Conservation (phyloP, 2,797 vertebrate species). For the Loriculus beryllinus region DNA sequence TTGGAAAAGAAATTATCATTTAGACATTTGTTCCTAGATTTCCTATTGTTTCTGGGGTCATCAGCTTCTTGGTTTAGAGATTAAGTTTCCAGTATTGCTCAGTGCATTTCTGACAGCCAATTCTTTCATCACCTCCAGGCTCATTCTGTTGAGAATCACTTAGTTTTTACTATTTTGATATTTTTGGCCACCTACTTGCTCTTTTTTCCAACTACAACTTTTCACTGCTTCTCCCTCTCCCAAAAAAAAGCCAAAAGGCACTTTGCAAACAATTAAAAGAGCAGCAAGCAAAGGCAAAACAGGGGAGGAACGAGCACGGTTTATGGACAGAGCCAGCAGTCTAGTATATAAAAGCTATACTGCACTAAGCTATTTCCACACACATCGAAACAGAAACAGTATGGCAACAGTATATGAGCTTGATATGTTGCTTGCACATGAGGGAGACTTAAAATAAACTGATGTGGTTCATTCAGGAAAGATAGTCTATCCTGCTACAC, state of each 20-base stretch:
- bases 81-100: background rate
- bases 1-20: background rate
- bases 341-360: background rate
- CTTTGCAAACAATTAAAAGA: background rate
- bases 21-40: background rate
- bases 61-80: background rate
- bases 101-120: background rate
- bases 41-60: background rate
- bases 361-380: background rate
- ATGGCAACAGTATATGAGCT: background rate
- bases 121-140: background rate
- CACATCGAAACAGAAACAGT: background rate
- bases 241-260: background rate
- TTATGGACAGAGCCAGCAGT: background rate
- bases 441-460: background rate
- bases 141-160: background rate
- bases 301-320: accelerated
- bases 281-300: background rate
- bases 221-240: background rate
- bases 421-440: accelerated
- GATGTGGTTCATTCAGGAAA: background rate
- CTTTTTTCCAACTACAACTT: background rate
- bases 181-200: background rate
- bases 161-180: background rate
- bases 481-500: background rate